These are phyloP conservation scores for Lasioglossum oenotherae DNA, from an alignment of 2,888 invertebrate species.

Conservation along the genomic window DNA sequence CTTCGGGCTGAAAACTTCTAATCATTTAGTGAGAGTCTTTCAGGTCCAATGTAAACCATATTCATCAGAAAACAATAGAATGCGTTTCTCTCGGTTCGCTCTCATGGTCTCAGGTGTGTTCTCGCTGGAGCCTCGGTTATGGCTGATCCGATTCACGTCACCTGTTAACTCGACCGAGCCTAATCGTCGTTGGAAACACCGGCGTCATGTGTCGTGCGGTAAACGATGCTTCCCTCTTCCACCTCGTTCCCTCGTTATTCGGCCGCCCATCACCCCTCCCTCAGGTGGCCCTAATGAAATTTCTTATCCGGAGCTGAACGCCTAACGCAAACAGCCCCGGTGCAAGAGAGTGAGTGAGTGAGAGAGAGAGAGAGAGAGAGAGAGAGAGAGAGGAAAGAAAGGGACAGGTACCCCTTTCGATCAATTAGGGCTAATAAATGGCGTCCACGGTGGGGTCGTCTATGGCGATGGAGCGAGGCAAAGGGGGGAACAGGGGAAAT, in stretches of 20 bases:
- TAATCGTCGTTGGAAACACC: slow-evolving; percentile 58
- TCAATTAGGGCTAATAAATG: slow-evolving; percentile 84
- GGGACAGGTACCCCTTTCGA: slow-evolving; percentile 76
- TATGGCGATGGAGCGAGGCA: slow-evolving; percentile 54
- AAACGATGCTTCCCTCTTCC: slow-evolving; percentile 47
- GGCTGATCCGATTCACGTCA: slow-evolving; percentile 38
- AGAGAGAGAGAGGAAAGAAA: slow-evolving; percentile 34
- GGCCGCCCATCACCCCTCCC: not conserved
- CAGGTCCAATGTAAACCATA: not conserved
- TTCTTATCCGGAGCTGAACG: slow-evolving; percentile 63
- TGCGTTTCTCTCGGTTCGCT: not conserved
- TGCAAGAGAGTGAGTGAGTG: not conserved
- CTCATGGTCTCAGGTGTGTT: not conserved
- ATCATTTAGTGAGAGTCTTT: not conserved
- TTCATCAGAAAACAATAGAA: not conserved
- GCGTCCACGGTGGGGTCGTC: slow-evolving; percentile 72
- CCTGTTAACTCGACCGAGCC: slow-evolving; percentile 57
- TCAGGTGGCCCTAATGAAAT: slow-evolving; percentile 61
- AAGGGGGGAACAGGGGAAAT: slow-evolving; percentile 58
- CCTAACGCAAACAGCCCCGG: slow-evolving; percentile 51
- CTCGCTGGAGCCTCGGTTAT: not conserved
- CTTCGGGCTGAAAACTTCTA: not conserved
- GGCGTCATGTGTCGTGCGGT: slow-evolving; percentile 71
- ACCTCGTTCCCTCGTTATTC: slow-evolving; percentile 22
- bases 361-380: not conserved